Evolutionary conservation across 2,888 invertebrate species (phyloP).

Genomic region (Thysanoteuthis rhombus): DNA sequence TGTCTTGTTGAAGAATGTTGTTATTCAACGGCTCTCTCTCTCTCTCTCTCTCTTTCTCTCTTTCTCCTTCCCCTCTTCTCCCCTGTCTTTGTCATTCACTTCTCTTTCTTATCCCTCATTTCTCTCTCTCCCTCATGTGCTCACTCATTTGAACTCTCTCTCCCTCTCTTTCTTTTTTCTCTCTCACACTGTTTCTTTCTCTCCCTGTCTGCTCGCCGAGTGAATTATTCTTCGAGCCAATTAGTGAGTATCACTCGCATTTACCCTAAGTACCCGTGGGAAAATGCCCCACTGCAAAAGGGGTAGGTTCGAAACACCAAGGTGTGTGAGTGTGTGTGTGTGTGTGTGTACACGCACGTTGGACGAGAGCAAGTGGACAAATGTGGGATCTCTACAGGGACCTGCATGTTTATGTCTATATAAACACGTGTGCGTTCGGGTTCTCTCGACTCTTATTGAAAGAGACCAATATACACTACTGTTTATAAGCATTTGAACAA

Average conservation of each 20-base stretch:
- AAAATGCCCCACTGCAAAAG: not conserved
- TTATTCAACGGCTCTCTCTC: not conserved
- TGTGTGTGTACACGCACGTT: no score
- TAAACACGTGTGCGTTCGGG: no score
- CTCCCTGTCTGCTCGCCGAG: not conserved
- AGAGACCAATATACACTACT: no score
- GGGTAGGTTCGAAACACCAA: not conserved
- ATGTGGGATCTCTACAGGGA: no score
- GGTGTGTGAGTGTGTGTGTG: not conserved
- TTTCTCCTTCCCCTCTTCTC: not conserved
- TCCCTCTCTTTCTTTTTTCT: not conserved
- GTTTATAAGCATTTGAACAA: no score
- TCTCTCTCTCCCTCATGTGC: not conserved
- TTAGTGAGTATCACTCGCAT: not conserved
- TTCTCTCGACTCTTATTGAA: no score
- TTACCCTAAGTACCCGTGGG: not conserved
- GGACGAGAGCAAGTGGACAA: no score
- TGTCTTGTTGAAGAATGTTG: not conserved
- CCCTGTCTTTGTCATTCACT: not conserved
- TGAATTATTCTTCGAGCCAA: not conserved
- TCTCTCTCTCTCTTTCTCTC: not conserved
- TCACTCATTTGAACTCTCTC: not conserved
- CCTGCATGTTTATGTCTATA: no score
- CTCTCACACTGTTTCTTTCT: not conserved
- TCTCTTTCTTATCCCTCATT: not conserved